Percentiles rank a stretch among this genome's conserved stretches.
Conservation (phyloP, 64 coral and sea anemone genomes). For the Dendronephthya gigantea region DNA sequence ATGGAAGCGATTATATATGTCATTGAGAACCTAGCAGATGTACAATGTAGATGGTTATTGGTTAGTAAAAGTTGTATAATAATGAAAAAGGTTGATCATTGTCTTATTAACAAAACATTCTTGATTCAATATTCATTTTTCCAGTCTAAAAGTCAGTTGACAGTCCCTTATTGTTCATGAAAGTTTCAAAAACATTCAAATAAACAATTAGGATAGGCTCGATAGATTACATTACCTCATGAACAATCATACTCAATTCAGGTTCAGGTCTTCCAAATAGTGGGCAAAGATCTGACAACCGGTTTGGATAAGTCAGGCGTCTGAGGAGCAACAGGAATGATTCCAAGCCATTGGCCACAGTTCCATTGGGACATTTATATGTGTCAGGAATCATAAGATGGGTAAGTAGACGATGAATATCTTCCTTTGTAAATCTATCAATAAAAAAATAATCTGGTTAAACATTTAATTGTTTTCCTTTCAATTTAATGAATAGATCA, state of each 20-base stretch:
- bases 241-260: slow-evolving; percentile 48
- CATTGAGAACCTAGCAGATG: slow-evolving; percentile 14
- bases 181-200: background rate
- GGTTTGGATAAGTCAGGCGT: slow-evolving; percentile 33
- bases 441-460: background rate
- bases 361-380: slow-evolving; percentile 48
- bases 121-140: background rate
- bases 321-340: slow-evolving; percentile 31
- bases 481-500: too few species aligned
- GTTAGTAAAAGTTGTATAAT: background rate
- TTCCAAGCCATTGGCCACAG: slow-evolving; percentile 30
- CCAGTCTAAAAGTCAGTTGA: too few species aligned
- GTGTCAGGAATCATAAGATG: slow-evolving; percentile 22
- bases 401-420: slow-evolving; percentile 29
- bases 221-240: slow-evolving; percentile 26
- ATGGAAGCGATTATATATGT: slow-evolving; percentile 43
- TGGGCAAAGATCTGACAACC: slow-evolving; percentile 32
- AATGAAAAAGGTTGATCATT: background rate
- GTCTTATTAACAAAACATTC: background rate
- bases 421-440: slow-evolving; percentile 38
- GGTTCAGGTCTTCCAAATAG: slow-evolving; percentile 47
- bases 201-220: background rate
- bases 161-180: background rate
- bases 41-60: background rate
- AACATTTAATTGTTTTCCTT: background rate